A percentile compares a stretch with the other conserved stretches of the same genome.
These are phyloP conservation scores for Larimichthys polyactis DNA, from an alignment of 2,113 vertebrate species.

Conservation along the genomic window DNA sequence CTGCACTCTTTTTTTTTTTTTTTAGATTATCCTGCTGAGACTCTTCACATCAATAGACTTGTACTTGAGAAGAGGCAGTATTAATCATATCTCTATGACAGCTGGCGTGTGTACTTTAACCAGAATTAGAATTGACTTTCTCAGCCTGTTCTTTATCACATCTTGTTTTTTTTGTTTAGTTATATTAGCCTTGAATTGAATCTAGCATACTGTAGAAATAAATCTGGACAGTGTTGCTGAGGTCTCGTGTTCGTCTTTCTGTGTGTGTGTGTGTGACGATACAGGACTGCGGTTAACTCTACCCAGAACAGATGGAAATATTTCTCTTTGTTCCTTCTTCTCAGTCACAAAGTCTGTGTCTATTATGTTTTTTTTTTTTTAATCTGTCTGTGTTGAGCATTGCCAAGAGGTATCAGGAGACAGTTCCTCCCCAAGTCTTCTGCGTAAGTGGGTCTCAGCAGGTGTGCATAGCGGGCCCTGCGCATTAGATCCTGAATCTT, in stretches of 20 bases:
- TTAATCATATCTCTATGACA: constrained; percentile 32
- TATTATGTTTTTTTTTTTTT: constrained; percentile 38
- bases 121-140: neutral
- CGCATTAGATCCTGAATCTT: constrained; percentile 46
- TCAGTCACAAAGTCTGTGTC: constrained; percentile 49
- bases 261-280: constrained; percentile 30
- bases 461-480: constrained; percentile 20
- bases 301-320: constrained; percentile 57
- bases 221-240: constrained; percentile 8
- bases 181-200: constrained; percentile 5
- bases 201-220: neutral
- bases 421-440: constrained; percentile 39
- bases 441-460: constrained; percentile 50
- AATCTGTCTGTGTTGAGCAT: constrained; percentile 48
- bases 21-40: neutral
- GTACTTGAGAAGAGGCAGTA: constrained; percentile 9
- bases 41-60: constrained; percentile 15
- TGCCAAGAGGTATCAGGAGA: constrained; percentile 49
- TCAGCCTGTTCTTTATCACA: neutral
- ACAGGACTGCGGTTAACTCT: constrained; percentile 29
- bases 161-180: constrained; percentile 20
- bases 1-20: neutral
- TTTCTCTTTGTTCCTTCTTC: constrained; percentile 50
- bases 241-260: neutral
- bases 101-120: constrained; percentile 32